Evolutionary conservation across 2,888 invertebrate species (phyloP).

Genomic region (Scelioninae gen. 1): DNA sequence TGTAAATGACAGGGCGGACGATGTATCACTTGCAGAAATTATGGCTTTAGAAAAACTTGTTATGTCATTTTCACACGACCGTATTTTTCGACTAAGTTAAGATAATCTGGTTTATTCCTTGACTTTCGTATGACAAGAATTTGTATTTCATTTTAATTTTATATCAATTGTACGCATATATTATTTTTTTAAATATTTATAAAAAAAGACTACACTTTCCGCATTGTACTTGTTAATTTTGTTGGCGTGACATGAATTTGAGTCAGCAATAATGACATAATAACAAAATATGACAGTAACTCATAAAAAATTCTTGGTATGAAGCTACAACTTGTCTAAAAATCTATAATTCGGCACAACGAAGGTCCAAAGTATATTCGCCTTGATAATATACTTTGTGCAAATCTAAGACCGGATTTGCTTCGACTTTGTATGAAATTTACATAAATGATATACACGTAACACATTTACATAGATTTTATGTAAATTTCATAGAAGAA

Average conservation of each 20-base stretch:
- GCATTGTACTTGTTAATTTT: too few species aligned
- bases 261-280: too few species aligned
- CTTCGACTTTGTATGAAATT: conserved; percentile 16
- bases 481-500: conserved; percentile 22
- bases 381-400: conserved; percentile 17
- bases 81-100: not conserved
- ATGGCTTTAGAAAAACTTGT: not conserved
- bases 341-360: not conserved
- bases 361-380: not conserved
- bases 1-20: not conserved
- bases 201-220: not conserved
- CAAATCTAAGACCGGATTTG: conserved; percentile 22
- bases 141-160: not conserved
- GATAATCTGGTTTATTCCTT: not conserved
- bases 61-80: not conserved
- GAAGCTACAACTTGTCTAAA: not conserved
- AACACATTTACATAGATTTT: conserved; percentile 38
- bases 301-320: not conserved
- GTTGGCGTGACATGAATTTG: too few species aligned
- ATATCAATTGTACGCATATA: not conserved
- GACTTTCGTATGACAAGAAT: not conserved
- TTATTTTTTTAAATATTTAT: not conserved
- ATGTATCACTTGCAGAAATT: not conserved
- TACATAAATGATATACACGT: conserved; percentile 34
- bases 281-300: too few species aligned